Evolutionary conservation across 2,888 invertebrate species (phyloP), one percentile per base, ranked within the genome.

Genomic region (Drosophila stalkeri): DNA sequence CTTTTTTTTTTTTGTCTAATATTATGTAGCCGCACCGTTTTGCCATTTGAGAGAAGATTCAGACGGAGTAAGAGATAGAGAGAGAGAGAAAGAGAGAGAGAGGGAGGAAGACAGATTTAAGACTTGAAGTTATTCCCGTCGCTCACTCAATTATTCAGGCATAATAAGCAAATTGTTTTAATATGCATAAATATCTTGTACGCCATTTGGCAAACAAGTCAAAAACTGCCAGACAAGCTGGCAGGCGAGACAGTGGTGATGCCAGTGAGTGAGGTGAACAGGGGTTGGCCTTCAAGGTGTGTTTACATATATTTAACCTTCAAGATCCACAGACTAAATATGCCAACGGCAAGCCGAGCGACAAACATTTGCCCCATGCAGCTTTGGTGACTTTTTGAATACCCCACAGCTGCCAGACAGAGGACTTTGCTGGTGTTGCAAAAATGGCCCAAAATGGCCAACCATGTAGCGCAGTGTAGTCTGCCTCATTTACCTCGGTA

Each of bases 141-240:
- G 64, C 74, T 71, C 77, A 86, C 86, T 86, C 90, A 86, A 86
- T 86, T 86, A 86, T 86, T 86, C 90, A 90, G 86, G 86, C 90
- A 86, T 86, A 86, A 86, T 90, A 90, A 86, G 86, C 90, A 86
- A 86, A 86, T 86, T 86, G 89, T 90, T 88, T 89, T 87, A 87
- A 87, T 90, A 89, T 90, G 89, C 86, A 87, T 89, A 86, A 86
- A 86, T 90, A 88, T 86, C 90, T 86, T 86, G 86, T 89, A 81
- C 83, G 86, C 89, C 85, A 90, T 86, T 90, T 90, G 84, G 89
- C 90, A 86, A 89, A 90, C 90, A 89, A 85, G 83, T 85, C 90
- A 88, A 76, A 77, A 81, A 72, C 75, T 71, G 77, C 73, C 77
- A 84, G 82, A 80, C 77, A 81, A 71, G 47, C 74, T 71, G 74